These are phyloP conservation scores for Buphagus erythrorhynchus DNA, from an alignment of 2,797 vertebrate genomes.

Conservation along the genomic window DNA sequence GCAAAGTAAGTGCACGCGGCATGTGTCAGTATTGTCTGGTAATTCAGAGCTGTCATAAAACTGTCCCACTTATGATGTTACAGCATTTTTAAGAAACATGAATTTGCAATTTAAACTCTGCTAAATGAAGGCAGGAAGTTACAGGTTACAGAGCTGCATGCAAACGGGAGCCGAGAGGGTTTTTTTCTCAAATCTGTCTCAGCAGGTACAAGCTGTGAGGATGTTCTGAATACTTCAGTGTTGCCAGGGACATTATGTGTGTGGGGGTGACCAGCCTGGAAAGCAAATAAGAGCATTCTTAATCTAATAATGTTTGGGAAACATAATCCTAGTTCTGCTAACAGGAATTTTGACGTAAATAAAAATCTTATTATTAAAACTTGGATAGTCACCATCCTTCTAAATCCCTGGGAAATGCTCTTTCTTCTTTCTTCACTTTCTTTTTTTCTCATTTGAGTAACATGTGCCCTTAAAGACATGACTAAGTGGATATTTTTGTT, in stretches of 20 bases:
- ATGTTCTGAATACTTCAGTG: not conserved
- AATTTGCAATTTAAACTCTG: slow-evolving; percentile 71
- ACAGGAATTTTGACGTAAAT: not conserved
- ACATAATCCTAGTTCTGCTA: not conserved
- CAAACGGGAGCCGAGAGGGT: slow-evolving; percentile 20
- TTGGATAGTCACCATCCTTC: not conserved
- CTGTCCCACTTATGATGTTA: slow-evolving; percentile 72
- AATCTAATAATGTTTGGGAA: not conserved
- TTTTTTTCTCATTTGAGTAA: not conserved
- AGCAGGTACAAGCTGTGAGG: slow-evolving; percentile 16
- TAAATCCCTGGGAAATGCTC: not conserved
- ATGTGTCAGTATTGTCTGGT: slow-evolving; percentile 41
- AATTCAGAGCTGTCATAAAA: slow-evolving; percentile 49
- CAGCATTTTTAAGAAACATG: slow-evolving; percentile 74
- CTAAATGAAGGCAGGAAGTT: slow-evolving; percentile 53
- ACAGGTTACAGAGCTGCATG: slow-evolving; percentile 57
- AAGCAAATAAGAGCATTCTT: not conserved
- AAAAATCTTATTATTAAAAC: not conserved
- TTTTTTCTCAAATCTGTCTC: slow-evolving; percentile 3
- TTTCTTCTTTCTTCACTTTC: not conserved
- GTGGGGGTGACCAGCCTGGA: not conserved
- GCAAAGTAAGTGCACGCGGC: slow-evolving; percentile 41
- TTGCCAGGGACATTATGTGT: not conserved
- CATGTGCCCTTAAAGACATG: not conserved
- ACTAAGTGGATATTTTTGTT: not conserved